Evolutionary conservation across 2,888 invertebrate genomes (phyloP), one percentile per base, ranked within the genome.

Genomic region (Amphimallon solstitiale): DNA sequence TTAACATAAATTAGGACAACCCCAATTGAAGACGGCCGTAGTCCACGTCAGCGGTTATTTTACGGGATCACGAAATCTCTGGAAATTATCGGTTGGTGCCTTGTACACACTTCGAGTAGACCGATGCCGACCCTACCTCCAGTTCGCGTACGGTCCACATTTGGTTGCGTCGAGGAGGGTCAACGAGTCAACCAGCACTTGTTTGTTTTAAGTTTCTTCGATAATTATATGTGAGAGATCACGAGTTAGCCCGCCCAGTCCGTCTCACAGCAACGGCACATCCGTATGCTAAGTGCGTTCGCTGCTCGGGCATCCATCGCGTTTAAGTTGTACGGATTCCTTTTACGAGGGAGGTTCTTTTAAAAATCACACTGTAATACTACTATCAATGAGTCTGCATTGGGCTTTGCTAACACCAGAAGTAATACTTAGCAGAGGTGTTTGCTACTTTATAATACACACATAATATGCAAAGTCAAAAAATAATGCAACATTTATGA

Each of bases 211-310:
- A 77, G 79, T 79, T 80, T 78, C 78, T 79, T 73, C 74, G 79
- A 80, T 81, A 81, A 81, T 81, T 81, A 81, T 79, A 81, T 76
- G 77, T 80, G 78, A 79, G 79, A 75, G 80, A 80, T 80, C 80
- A 81, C 81, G 81, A 81, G 77, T 74, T 77, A 71, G 75, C 77
- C 79, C 79, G 79, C 78, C 79, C 79, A 79, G 54, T 69, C 74
- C 75, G 77, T 76, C 77, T 79, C 79, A 9, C 15, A 43, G 14
- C 6, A 14, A 43, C 43, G 77, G 77, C 78, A 78, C 77, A 76
- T 79, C 78, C 77, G 77, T 76, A 77, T 76, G 77, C 73, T 77
- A 78, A 78, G 64, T 64, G 56, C 64, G 54, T 35, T 51, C 54
- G 21, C 34, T 35, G 63, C 46, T 46, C 17, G n/a, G 35, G 35